phyloP scores from a whole-genome alignment of 2,888 invertebrate species.

The Ommatoiulus sabulosus region DNA sequence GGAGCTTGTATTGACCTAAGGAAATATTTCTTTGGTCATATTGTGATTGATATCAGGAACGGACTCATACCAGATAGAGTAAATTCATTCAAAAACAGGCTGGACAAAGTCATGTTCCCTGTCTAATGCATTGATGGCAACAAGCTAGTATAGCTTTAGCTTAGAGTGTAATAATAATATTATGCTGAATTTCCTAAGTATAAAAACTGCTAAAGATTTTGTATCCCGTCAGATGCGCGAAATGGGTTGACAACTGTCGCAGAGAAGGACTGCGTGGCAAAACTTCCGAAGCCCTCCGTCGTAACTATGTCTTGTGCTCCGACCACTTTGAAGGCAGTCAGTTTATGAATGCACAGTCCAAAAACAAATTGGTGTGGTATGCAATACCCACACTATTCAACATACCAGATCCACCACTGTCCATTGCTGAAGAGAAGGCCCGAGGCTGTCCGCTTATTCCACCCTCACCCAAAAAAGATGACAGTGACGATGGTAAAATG shows the following conservation, averaged over 20 bases:
- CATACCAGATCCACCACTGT: not conserved
- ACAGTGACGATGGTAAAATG: not conserved
- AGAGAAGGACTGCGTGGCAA: not conserved
- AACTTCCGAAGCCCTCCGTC: not conserved
- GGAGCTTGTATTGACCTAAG: no score
- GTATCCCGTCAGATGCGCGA: not conserved
- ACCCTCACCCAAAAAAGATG: not conserved
- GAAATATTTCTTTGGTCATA: no score
- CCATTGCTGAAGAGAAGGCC: constrained; percentile 32
- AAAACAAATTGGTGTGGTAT: constrained; percentile 49
- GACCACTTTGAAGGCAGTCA: constrained; percentile 51
- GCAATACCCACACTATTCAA: constrained; percentile 52
- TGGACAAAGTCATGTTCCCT: no score
- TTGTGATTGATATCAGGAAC: no score
- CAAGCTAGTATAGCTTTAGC: no score
- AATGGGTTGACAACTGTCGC: constrained; percentile 53
- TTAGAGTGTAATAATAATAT: no score
- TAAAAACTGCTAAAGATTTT: no score
- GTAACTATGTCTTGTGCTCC: constrained; percentile 38
- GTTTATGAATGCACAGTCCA: constrained; percentile 42
- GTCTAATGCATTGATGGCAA: no score
- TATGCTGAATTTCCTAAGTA: no score
- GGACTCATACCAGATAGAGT: no score
- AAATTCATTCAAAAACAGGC: no score
- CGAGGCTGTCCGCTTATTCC: not conserved